Conservation (phyloP, 2,797 vertebrate genomes). For the Gorsachius magnificus region DNA sequence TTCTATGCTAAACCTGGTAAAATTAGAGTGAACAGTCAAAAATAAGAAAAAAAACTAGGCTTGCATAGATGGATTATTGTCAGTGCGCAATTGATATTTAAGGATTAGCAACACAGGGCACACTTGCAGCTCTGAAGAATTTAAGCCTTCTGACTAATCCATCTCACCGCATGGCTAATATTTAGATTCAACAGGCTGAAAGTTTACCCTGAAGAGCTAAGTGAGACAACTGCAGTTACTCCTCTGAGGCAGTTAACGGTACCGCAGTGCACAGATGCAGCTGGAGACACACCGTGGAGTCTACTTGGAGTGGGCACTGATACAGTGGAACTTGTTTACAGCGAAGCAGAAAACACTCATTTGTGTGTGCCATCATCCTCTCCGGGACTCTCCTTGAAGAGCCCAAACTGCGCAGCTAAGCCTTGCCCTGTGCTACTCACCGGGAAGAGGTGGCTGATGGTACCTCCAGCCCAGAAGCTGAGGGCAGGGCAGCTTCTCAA, state of each 20-base stretch:
- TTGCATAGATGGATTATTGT: conserved; percentile 71
- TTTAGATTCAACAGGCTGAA: conserved; percentile 14
- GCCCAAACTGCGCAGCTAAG: background rate
- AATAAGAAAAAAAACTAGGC: background rate
- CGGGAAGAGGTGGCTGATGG: background rate
- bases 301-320: conserved; percentile 47
- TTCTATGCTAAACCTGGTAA: conserved; percentile 62
- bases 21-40: conserved; percentile 35
- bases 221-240: conserved; percentile 7
- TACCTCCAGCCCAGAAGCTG: background rate
- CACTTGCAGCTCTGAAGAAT: conserved; percentile 36
- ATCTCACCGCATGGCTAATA: background rate
- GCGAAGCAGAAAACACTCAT: conserved; percentile 9
- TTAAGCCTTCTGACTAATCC: background rate
- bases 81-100: conserved; percentile 12
- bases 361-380: background rate
- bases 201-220: conserved; percentile 36
- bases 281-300: conserved; percentile 26
- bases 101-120: conserved; percentile 35
- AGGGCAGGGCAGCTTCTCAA: background rate
- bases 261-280: conserved; percentile 14
- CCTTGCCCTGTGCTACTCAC: background rate
- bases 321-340: conserved; percentile 48
- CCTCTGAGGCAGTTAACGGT: conserved; percentile 12
- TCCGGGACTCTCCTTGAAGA: background rate